phyloP scores from a whole-genome alignment of 2,888 invertebrate species.

The Catonia carolina region DNA sequence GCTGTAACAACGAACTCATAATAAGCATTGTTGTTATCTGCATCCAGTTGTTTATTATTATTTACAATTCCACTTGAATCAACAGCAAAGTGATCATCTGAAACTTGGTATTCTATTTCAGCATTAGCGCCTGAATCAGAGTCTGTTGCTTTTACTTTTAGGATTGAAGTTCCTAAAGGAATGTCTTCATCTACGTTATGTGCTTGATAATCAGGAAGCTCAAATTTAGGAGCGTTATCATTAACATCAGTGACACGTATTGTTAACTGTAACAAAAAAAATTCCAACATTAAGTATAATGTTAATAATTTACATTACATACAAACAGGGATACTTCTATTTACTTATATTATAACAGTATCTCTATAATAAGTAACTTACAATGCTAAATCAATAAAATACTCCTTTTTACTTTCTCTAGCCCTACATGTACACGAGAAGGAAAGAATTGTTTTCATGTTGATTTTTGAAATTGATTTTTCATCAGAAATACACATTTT shows the following conservation, averaged over 20 bases:
- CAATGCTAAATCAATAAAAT: too few relatives aligned
- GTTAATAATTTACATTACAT: too few relatives aligned
- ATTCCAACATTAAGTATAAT: too few relatives aligned
- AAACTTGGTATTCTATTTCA: slow-evolving; percentile 85
- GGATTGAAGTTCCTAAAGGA: slow-evolving; percentile 81
- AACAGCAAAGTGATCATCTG: slow-evolving; percentile 91
- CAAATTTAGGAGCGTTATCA: slow-evolving; percentile 95
- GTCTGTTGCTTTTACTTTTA: slow-evolving; percentile 93
- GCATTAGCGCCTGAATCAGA: slow-evolving; percentile 92
- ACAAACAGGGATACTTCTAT: too few relatives aligned
- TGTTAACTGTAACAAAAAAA: slow-evolving; percentile 73
- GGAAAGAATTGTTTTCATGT: too few relatives aligned
- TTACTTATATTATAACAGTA: too few relatives aligned
- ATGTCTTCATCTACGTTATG: slow-evolving; percentile 95
- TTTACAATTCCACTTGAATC: slow-evolving; percentile 89
- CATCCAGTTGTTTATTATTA: slow-evolving; percentile 80
- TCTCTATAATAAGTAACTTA: too few relatives aligned
- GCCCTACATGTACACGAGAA: too few relatives aligned
- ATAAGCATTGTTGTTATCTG: slow-evolving; percentile 94
- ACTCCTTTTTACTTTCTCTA: too few relatives aligned
- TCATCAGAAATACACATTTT: too few relatives aligned
- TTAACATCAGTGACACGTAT: slow-evolving; percentile 94
- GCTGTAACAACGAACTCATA: slow-evolving; percentile 93
- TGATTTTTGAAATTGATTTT: too few relatives aligned
- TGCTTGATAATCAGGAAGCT: slow-evolving; percentile 93